Evolutionary conservation across 2,888 invertebrate genomes (phyloP).

Genomic region (Cheilosia urbana): DNA sequence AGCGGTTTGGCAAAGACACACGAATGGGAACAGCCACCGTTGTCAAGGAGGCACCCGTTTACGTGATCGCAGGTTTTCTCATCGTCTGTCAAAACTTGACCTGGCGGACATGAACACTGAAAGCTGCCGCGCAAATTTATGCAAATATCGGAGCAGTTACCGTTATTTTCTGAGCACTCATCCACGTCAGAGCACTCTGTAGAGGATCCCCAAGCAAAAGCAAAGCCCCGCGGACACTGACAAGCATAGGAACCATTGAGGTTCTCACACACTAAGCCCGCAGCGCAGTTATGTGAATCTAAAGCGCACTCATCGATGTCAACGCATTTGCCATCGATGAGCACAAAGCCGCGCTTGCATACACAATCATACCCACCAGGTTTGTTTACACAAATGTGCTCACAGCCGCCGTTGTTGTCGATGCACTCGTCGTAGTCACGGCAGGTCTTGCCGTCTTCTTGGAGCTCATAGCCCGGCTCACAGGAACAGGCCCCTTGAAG

Average conservation of each 20-base stretch:
- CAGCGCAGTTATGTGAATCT: conserved; percentile 79
- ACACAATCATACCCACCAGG: conserved; percentile 85
- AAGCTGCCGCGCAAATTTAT: conserved; percentile 80
- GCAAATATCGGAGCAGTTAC: conserved; percentile 85
- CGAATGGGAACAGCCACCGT: conserved; percentile 83
- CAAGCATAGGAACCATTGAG: conserved; percentile 83
- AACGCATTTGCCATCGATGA: conserved; percentile 80
- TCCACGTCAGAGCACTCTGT: conserved; percentile 84
- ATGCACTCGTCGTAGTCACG: conserved; percentile 85
- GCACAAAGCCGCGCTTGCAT: conserved; percentile 84
- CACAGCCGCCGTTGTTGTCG: conserved; percentile 82
- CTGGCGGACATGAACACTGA: conserved; percentile 81
- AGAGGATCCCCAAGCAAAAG: conserved; percentile 79
- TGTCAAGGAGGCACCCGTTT: conserved; percentile 84
- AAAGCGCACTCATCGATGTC: conserved; percentile 85
- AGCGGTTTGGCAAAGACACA: conserved; percentile 84
- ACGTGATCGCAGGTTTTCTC: conserved; percentile 82
- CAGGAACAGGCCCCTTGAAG: conserved; percentile 82
- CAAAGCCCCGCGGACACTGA: conserved; percentile 84
- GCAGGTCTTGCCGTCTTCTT: conserved; percentile 84
- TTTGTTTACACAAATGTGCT: conserved; percentile 84
- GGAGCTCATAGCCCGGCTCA: conserved; percentile 80
- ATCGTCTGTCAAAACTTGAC: conserved; percentile 77
- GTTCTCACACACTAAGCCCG: conserved; percentile 80
- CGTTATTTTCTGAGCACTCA: conserved; percentile 83